Evolutionary conservation across 2,888 invertebrate genomes (phyloP).

Genomic region (Ptychoptera contaminata): DNA sequence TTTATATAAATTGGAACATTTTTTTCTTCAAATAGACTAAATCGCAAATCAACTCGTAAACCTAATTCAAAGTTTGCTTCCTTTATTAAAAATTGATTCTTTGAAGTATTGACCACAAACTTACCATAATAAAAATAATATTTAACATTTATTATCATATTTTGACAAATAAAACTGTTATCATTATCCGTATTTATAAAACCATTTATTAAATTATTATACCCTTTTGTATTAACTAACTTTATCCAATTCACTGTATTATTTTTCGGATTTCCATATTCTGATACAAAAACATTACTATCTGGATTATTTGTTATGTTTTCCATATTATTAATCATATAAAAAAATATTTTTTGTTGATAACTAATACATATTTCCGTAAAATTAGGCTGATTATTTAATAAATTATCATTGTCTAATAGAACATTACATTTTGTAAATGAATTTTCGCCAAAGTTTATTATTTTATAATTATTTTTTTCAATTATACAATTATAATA

Average conservation of each 20-base stretch:
- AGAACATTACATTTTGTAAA: conserved; percentile 19
- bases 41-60: conserved; percentile 22
- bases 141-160: conserved; percentile 21
- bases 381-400: conserved; percentile 15
- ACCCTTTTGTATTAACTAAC: conserved; percentile 14
- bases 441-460: conserved; percentile 22
- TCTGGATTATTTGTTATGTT: neutral
- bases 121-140: conserved; percentile 22
- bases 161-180: conserved; percentile 21
- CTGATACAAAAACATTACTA: conserved; percentile 16
- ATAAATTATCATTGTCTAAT: conserved; percentile 11
- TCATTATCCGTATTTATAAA: conserved; percentile 14
- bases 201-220: conserved; percentile 13
- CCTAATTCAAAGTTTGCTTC: conserved; percentile 19
- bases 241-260: conserved; percentile 18
- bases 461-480: conserved; percentile 3
- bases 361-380: conserved; percentile 20
- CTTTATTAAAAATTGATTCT: conserved; percentile 20
- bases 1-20: conserved; percentile 17
- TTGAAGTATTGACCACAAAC: conserved; percentile 9
- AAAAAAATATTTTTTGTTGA: conserved; percentile 15
- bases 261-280: conserved; percentile 22
- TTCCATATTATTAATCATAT: conserved; percentile 10
- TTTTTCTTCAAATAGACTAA: conserved; percentile 16
- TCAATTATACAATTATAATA: neutral